A percentile compares a stretch with the other conserved stretches of the same genome.
These are phyloP conservation scores for Geotrupes spiniger DNA, from an alignment of 2,888 invertebrate genomes.

Conservation along the genomic window DNA sequence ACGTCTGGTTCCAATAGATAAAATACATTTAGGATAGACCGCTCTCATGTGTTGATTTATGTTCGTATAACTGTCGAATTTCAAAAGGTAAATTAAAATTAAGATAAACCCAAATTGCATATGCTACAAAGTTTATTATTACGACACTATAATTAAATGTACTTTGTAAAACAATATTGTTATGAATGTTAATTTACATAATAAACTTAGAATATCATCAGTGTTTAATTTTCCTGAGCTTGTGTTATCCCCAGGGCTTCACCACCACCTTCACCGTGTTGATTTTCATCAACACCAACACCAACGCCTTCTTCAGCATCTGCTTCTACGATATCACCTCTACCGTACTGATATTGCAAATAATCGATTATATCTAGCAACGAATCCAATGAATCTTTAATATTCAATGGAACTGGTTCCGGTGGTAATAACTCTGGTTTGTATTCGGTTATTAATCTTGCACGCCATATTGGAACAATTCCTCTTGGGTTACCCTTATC, in stretches of 20 bases:
- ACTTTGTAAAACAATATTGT: no score
- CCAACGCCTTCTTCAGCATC: conserved; percentile 33
- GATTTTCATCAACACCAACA: no score
- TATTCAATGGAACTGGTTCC: conserved; percentile 64
- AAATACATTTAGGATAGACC: conserved; percentile 19
- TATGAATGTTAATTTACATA: no score
- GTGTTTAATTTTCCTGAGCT: not conserved
- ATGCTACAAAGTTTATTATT: no score
- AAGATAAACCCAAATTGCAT: not conserved
- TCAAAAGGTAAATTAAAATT: not conserved
- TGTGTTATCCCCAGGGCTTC: not conserved
- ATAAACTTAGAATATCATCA: not conserved
- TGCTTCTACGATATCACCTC: conserved; percentile 42
- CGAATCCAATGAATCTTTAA: conserved; percentile 62
- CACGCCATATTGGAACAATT: conserved; percentile 63
- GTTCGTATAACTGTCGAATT: no score
- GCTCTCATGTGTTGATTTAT: not conserved
- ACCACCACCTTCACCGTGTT: no score
- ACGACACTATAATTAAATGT: no score
- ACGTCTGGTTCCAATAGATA: conserved; percentile 55
- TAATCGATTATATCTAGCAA: conserved; percentile 51
- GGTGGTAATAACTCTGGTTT: conserved; percentile 68
- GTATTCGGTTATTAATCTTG: conserved; percentile 65
- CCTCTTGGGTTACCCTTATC: conserved; percentile 40
- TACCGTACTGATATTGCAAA: conserved; percentile 52